phyloP scores from a whole-genome alignment of 2,113 vertebrate genomes.

The Ailurus styani region DNA sequence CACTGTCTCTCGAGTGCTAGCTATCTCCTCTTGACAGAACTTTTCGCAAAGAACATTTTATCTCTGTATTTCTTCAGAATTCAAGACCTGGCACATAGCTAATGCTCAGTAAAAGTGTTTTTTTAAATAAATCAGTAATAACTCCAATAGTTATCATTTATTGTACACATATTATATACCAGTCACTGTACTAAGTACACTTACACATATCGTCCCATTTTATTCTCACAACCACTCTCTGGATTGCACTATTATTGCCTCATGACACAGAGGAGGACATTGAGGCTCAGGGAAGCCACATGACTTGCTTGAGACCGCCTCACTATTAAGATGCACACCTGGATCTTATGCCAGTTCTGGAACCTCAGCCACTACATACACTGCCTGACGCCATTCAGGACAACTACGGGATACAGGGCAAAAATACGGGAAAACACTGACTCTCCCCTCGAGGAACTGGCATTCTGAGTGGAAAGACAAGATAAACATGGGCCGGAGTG shows the following conservation, averaged over 20 bases:
- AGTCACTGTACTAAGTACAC: neutral
- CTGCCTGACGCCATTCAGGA: accelerated
- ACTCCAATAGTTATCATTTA: neutral
- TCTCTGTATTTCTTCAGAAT: neutral
- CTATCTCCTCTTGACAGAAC: neutral
- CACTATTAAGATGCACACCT: neutral
- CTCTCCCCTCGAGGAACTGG: neutral
- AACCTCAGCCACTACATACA: neutral
- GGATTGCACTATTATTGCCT: neutral
- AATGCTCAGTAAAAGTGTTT: neutral
- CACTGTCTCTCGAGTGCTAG: neutral
- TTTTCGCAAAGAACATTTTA: neutral
- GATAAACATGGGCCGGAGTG: neutral
- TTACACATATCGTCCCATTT: neutral
- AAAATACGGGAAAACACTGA: neutral
- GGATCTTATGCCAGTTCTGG: neutral
- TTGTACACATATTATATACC: neutral
- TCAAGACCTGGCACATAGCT: neutral
- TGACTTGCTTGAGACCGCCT: neutral
- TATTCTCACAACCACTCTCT: neutral
- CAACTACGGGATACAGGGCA: no score
- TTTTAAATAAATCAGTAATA: neutral
- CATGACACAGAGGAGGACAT: neutral
- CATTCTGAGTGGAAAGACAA: neutral
- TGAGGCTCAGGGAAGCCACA: neutral